phyloP scores from a whole-genome alignment of 2,888 invertebrate species.

The Quadriops clusia region DNA sequence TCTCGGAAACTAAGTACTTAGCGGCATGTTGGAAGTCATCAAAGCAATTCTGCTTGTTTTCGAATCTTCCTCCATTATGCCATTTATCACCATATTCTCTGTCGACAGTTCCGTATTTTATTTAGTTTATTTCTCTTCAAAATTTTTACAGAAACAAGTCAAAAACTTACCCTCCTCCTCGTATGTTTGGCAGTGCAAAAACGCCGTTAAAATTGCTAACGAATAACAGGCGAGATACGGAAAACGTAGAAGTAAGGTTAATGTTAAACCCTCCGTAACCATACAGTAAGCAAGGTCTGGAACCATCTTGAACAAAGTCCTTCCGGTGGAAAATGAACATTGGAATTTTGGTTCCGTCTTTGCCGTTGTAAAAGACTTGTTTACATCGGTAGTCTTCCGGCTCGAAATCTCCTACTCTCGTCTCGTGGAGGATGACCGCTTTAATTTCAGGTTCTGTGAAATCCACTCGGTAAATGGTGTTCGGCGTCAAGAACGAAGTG shows the following conservation, averaged over 20 bases:
- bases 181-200: constrained; percentile 83
- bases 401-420: constrained; percentile 75
- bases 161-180: constrained; percentile 79
- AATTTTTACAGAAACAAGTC: too few species aligned
- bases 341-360: constrained; percentile 87
- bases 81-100: constrained; percentile 96
- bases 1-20: constrained; percentile 67
- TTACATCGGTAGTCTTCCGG: constrained; percentile 65
- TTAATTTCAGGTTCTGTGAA: constrained; percentile 51
- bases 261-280: constrained; percentile 98
- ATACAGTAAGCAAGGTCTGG: constrained; percentile 78
- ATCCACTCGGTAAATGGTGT: constrained; percentile 74
- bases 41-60: constrained; percentile 94
- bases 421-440: constrained; percentile 68
- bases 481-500: constrained; percentile 86
- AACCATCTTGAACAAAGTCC: constrained; percentile 48
- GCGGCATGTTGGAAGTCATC: constrained; percentile 93
- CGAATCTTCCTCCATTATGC: constrained; percentile 85
- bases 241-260: constrained; percentile 81
- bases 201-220: constrained; percentile 83
- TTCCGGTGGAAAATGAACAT: constrained; percentile 88
- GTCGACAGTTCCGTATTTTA: constrained; percentile 16
- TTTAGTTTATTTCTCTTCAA: constrained; percentile 10
- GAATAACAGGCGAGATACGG: constrained; percentile 74
- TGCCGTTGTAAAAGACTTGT: constrained; percentile 86